Evolutionary conservation across 2,113 vertebrate genomes (phyloP), one percentile per base, ranked within the genome.

Genomic region (Tapirus terrestris): DNA sequence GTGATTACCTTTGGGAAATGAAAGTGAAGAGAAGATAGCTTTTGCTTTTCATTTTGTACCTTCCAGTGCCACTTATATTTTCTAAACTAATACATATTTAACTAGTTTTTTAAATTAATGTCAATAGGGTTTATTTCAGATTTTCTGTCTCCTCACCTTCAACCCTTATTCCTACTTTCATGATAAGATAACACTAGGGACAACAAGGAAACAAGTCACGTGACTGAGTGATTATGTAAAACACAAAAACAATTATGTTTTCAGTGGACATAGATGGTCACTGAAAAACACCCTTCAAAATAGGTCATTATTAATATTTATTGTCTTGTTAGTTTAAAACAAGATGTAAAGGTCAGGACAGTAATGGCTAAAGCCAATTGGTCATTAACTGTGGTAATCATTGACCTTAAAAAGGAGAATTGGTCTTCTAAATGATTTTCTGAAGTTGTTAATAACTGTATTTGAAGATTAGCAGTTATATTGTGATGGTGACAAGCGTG

Each of bases 381-480:
- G 88, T 97, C 84, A 96, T 98, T 97, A 98, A 91, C 90, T 97
- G 91, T 94, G 87, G 63, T 92, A 96, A 96, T 97, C 75, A 85
- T 94, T 97, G 97, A 97, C 96, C 97, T 98, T 96, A 94, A 90
- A 97, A 94, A 95, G 93, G 95, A 97, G 91, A 97, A 92, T 56
- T 89, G 70, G 95, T 96, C 82, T 93, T 98, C 27, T 81, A 91
- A 97, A 96, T 97, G 94, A 96, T 98, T 97, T 97, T 97, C 80
- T 89, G 90, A 96, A 96, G 89, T 95, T 97, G 88, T 87, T 97
- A 98, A 95, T 97, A 92, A 95, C 92, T 97, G 39, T 87, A 95
- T 97, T 98, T 98, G 92, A 97, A 97, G 97, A 98, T 96, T 96
- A 95, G 92, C 80, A 93, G 94, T 97, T 95, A 88, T 81, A 83